Base-by-base conservation (phyloP, 2,113 vertebrate genomes). In the Corythoichthys haematopterus region DNA sequence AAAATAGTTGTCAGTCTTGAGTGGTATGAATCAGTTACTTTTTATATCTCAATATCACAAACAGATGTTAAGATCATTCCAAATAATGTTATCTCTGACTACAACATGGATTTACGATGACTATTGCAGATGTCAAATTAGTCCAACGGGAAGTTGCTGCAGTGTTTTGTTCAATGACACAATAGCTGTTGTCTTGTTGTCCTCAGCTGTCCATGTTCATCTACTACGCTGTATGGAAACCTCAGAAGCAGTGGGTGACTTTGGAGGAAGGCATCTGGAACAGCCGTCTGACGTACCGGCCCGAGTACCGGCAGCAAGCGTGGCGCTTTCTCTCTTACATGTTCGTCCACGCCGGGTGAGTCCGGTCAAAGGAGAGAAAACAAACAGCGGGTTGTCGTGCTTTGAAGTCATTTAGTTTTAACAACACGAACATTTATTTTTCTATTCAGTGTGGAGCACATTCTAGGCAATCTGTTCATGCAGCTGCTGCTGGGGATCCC, bases 301-400 rank as follows among this genome's bases (percentile, higher is more conserved):
- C 94, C 0, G 84, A 91, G 13, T 59, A 62, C 20, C 77, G 95
- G 1, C 48, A 94, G 59, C 87, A 97, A 79, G 94, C 93, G 4
- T 97, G 95, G 95, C 90, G 95, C 58, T 97, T 96, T 52, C 0
- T 95, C 64, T 95, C 95, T 35, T 97, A 97, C 84, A 97, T 97
- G 95, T 90, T 96, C 68, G 92, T 96, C 43, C 95, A 97, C n/a
- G 95, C 95, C 0, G 95, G 95, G 95, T 97, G 88, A 93, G 92
- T 14, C 1, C 0, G n/a, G 9, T 9, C 6, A 15, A 20, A 3
- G 15, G 12, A 48, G 5, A 8, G 50, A n/a, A 52, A 52, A 52
- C 16, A 52, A 52, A 9, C 1, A 11, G 6, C 48, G 9, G 15
- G 15, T n/a, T n/a, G 15, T 14, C 48, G 2, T 51, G 48, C 16